phyloP scores from a whole-genome alignment of 2,113 vertebrate species.

The Takifugu flavidus region DNA sequence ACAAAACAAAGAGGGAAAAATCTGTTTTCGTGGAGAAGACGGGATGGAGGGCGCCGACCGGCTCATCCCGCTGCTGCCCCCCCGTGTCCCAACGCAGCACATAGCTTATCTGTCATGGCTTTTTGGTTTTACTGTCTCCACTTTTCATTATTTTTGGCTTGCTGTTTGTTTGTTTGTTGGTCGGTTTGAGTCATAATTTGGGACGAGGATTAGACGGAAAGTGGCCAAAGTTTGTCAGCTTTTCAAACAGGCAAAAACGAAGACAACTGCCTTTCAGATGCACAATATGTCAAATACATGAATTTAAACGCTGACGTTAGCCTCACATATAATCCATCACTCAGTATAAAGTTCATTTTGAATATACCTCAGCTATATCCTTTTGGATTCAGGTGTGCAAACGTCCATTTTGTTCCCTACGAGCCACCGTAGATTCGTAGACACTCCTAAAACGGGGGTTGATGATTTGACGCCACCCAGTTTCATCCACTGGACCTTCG shows the following conservation, averaged over 20 bases:
- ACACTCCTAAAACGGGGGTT: too few relatives aligned
- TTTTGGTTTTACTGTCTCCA: not conserved
- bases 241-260: not conserved
- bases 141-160: not conserved
- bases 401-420: too few relatives aligned
- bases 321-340: too few relatives aligned
- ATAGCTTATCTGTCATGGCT: not conserved
- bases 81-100: constrained; percentile 35
- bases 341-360: too few relatives aligned
- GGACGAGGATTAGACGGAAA: not conserved
- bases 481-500: too few relatives aligned
- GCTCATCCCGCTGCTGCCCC: constrained; percentile 58
- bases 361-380: too few relatives aligned
- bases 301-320: too few relatives aligned
- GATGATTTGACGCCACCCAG: too few relatives aligned
- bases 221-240: not conserved
- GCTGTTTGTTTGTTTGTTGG: not conserved
- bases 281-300: too few relatives aligned
- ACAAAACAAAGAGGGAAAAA: constrained; percentile 46
- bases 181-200: not conserved
- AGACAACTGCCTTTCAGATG: too few relatives aligned
- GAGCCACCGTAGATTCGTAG: too few relatives aligned
- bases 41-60: constrained; percentile 2
- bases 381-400: too few relatives aligned
- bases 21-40: constrained; percentile 89